Evolutionary conservation across 53 echinoderm and acorn worm genomes (phyloP).

Genomic region (Glandiceps talaboti): DNA sequence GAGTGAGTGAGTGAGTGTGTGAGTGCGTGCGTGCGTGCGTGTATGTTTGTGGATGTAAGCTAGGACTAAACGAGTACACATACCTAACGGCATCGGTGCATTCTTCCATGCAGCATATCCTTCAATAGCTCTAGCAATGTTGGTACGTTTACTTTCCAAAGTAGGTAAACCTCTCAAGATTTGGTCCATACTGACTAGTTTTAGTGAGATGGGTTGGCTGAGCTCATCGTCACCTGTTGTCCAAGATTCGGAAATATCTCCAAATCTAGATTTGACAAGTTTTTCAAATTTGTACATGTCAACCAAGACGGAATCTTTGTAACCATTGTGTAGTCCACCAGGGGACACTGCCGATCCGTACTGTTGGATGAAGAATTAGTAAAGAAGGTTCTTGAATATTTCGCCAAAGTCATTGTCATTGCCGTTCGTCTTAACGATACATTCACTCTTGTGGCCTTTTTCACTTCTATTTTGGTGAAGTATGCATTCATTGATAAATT

Average conservation of each 20-base stretch:
- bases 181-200: slow-evolving; percentile 40
- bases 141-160: neutral
- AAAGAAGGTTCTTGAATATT: no score
- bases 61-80: no score
- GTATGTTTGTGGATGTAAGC: no score
- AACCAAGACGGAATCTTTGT: neutral
- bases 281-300: slow-evolving; percentile 4
- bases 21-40: no score
- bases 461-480: no score
- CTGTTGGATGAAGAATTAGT: no score
- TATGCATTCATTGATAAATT: no score
- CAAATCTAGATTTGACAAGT: slow-evolving; percentile 12
- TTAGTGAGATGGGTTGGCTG: slow-evolving; percentile 34
- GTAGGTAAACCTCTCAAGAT: neutral
- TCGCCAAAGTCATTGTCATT: no score
- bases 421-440: no score
- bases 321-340: neutral
- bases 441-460: no score
- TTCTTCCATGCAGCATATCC: neutral
- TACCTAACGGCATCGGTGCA: no score
- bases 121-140: neutral
- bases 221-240: slow-evolving; percentile 7
- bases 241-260: neutral
- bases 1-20: no score
- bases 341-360: neutral